These are phyloP conservation scores for Synergus japonicus DNA, from an alignment of 2,888 invertebrate genomes.

Conservation along the genomic window DNA sequence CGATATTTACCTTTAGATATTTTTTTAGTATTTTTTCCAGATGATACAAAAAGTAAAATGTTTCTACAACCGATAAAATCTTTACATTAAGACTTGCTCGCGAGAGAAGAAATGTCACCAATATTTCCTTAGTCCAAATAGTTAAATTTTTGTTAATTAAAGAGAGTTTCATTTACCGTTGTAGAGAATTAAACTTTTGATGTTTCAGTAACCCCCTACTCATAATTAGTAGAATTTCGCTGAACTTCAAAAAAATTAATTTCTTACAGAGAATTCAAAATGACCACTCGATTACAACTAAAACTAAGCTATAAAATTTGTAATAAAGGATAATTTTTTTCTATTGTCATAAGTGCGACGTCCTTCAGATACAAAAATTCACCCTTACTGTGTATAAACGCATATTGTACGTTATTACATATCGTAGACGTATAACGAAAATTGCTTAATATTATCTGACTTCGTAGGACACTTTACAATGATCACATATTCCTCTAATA, in stretches of 20 bases:
- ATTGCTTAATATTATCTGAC: conserved; percentile 60
- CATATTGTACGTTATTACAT: conserved; percentile 32
- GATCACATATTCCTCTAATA: conserved; percentile 67
- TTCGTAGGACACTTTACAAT: conserved; percentile 65
- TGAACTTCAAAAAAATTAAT: too few species aligned
- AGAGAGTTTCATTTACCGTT: too few species aligned
- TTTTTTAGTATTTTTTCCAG: conserved; percentile 1
- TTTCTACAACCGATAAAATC: not conserved
- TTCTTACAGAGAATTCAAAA: too few species aligned
- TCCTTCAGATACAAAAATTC: conserved; percentile 5
- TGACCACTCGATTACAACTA: too few species aligned
- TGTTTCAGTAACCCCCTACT: too few species aligned
- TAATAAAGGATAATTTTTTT: not conserved
- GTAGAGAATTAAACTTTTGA: too few species aligned
- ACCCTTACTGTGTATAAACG: conserved; percentile 41
- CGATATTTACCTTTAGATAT: not conserved
- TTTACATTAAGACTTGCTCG: not conserved
- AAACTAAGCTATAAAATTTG: not conserved
- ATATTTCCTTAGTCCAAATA: too few species aligned
- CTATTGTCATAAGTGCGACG: conserved; percentile 12
- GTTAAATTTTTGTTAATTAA: too few species aligned
- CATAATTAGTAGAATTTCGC: too few species aligned
- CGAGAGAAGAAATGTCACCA: not conserved
- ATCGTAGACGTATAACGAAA: conserved; percentile 61
- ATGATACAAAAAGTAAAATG: not conserved